Conservation (phyloP, 2,888 invertebrate genomes). For the Metopia argyrocephala region DNA sequence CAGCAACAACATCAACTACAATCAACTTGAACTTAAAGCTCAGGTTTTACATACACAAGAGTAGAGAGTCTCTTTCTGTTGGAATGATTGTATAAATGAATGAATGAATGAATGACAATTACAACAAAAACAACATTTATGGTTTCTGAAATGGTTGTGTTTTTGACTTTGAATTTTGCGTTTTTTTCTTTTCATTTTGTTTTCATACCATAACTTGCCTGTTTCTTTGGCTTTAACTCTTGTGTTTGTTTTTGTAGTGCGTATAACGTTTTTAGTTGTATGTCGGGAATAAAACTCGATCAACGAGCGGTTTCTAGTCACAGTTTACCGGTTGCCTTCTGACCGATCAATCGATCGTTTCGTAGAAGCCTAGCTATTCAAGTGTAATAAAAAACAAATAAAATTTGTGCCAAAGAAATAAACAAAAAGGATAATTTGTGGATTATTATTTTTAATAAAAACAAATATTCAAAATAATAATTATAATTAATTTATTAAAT, state of each 20-base stretch:
- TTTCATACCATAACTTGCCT: slow-evolving; percentile 24
- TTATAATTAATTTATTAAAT: not conserved
- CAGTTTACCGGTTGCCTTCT: slow-evolving; percentile 79
- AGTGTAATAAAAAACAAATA: slow-evolving; percentile 50
- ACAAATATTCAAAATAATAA: too few relatives aligned
- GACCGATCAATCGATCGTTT: slow-evolving; percentile 76
- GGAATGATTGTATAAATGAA: not conserved
- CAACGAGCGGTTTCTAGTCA: slow-evolving; percentile 77
- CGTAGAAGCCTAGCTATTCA: slow-evolving; percentile 48
- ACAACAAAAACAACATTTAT: not conserved
- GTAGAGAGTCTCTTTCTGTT: not conserved
- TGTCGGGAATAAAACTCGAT: slow-evolving; percentile 79
- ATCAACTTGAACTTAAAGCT: not conserved
- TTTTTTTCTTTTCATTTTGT: slow-evolving; percentile 7
- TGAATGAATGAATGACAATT: not conserved
- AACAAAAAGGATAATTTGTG: slow-evolving; percentile 56
- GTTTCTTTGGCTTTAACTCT: slow-evolving; percentile 28
- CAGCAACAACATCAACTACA: not conserved
- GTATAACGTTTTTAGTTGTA: slow-evolving; percentile 60
- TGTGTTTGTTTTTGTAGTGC: slow-evolving; percentile 68
- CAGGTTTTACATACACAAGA: not conserved
- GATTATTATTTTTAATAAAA: too few relatives aligned
- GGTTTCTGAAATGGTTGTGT: not conserved
- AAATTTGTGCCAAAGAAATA: slow-evolving; percentile 44
- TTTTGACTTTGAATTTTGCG: not conserved